phyloP scores from a whole-genome alignment of 2,888 invertebrate species.

The Trissonchulus sp. region DNA sequence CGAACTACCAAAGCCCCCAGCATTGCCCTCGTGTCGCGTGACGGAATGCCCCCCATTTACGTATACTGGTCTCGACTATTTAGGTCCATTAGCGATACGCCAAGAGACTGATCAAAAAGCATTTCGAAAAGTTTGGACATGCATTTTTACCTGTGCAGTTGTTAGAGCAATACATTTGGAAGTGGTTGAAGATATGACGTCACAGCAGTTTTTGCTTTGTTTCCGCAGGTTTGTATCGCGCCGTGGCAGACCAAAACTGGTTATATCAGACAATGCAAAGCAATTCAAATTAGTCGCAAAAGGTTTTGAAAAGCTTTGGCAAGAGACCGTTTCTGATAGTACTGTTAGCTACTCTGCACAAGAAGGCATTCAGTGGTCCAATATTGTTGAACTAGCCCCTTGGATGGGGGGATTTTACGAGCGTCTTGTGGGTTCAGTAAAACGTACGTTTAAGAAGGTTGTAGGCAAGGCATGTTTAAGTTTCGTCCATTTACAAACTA shows the following conservation, averaged over 20 bases:
- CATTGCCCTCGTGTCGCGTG: constrained; percentile 18
- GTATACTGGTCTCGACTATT: constrained; percentile 8
- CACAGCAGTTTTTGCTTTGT: constrained; percentile 21
- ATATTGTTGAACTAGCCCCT: constrained; percentile 8
- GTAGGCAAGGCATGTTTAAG: background rate
- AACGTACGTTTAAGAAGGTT: background rate
- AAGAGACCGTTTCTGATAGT: background rate
- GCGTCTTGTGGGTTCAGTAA: background rate
- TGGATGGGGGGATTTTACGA: constrained; percentile 21
- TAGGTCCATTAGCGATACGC: constrained; percentile 10
- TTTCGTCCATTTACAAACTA: background rate
- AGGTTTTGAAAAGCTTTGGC: background rate
- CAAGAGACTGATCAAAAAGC: background rate
- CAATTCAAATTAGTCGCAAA: background rate
- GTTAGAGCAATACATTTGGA: constrained; percentile 16
- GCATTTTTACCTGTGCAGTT: constrained; percentile 12
- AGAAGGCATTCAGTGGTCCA: constrained; percentile 9
- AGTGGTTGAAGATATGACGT: constrained; percentile 10
- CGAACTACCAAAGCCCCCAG: constrained; percentile 11
- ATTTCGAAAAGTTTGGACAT: background rate
- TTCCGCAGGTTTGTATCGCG: background rate
- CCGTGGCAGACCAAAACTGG: too few relatives aligned
- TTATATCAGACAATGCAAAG: constrained; percentile 20
- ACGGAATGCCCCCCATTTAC: background rate
- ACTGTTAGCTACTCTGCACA: background rate